Percentiles rank a stretch among this genome's conserved stretches.
phyloP scores from a whole-genome alignment of 2,888 invertebrate genomes.

The Drosophila rubida region DNA sequence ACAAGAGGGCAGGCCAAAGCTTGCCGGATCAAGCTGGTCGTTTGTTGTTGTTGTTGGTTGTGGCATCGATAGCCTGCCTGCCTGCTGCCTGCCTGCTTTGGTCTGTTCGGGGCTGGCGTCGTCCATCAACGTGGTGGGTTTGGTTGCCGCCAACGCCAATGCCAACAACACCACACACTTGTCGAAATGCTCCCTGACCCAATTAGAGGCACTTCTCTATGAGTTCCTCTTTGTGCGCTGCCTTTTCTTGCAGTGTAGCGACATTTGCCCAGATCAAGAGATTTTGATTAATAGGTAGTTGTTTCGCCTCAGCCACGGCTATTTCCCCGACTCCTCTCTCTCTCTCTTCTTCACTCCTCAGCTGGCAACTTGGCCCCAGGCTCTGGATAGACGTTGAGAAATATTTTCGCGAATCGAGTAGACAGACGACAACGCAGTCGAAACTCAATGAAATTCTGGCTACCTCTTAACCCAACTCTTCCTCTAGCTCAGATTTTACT shows the following conservation, averaged over 20 bases:
- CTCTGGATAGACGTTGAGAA: constrained; percentile 74
- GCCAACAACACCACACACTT: constrained; percentile 46
- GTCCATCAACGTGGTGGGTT: constrained; percentile 77
- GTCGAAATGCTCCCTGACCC: constrained; percentile 54
- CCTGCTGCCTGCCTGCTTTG: neutral
- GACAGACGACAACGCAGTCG: constrained; percentile 63
- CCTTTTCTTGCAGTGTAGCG: constrained; percentile 67
- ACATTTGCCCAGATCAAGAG: constrained; percentile 74
- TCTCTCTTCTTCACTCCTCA: constrained; percentile 25
- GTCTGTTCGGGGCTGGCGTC: constrained; percentile 35
- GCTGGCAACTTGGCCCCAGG: constrained; percentile 55
- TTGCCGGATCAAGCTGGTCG: neutral
- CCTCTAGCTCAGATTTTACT: constrained; percentile 4
- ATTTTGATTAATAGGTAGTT: constrained; percentile 79
- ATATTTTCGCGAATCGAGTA: constrained; percentile 79
- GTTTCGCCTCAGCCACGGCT: constrained; percentile 46
- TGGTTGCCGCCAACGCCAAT: constrained; percentile 57
- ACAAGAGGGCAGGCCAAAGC: constrained; percentile 27
- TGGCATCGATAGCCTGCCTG: constrained; percentile 32
- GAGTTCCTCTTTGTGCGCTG: neutral
- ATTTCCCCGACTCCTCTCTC: constrained; percentile 30
- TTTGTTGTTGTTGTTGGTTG: neutral
- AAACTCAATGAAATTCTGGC: constrained; percentile 67
- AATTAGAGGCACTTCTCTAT: constrained; percentile 48
- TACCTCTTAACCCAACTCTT: constrained; percentile 6